These are phyloP conservation scores for Patella depressa DNA, from an alignment of 2,888 invertebrate genomes.

Conservation along the genomic window DNA sequence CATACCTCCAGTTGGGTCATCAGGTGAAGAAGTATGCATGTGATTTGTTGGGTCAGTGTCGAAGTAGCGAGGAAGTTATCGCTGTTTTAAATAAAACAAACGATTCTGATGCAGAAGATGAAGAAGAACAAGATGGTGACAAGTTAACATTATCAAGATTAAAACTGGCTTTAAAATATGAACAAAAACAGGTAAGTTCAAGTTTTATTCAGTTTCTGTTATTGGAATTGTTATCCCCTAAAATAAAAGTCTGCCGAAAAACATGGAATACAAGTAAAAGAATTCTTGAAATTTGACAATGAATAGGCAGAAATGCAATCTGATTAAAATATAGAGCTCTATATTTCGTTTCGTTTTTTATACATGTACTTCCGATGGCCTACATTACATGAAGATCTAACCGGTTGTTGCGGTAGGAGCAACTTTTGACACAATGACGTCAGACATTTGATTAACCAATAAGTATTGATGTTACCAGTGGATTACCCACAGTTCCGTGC, in stretches of 20 bases:
- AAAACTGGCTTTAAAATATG: slow-evolving; percentile 75
- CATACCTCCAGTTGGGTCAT: slow-evolving; percentile 72
- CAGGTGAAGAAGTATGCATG: slow-evolving; percentile 75
- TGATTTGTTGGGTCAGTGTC: slow-evolving; percentile 74
- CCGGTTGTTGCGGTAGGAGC: too few relatives aligned
- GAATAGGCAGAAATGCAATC: too few relatives aligned
- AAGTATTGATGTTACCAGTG: too few relatives aligned
- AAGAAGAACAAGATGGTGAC: slow-evolving; percentile 63
- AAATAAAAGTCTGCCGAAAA: not conserved
- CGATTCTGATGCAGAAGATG: slow-evolving; percentile 61
- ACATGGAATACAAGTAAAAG: too few relatives aligned
- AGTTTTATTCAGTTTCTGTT: not conserved
- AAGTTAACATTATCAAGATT: slow-evolving; percentile 71
- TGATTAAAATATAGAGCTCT: too few relatives aligned
- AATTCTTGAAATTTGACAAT: too few relatives aligned
- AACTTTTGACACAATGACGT: too few relatives aligned
- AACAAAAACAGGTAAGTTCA: slow-evolving; percentile 74
- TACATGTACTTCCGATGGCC: too few relatives aligned
- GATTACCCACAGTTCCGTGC: too few relatives aligned
- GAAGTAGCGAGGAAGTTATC: slow-evolving; percentile 75
- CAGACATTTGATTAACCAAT: too few relatives aligned
- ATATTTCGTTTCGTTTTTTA: too few relatives aligned
- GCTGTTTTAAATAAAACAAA: slow-evolving; percentile 73
- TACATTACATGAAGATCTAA: too few relatives aligned
- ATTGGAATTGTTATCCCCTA: not conserved